Evolutionary conservation across 2,888 invertebrate genomes (phyloP).

Genomic region (Callyntrura guangdongensis): DNA sequence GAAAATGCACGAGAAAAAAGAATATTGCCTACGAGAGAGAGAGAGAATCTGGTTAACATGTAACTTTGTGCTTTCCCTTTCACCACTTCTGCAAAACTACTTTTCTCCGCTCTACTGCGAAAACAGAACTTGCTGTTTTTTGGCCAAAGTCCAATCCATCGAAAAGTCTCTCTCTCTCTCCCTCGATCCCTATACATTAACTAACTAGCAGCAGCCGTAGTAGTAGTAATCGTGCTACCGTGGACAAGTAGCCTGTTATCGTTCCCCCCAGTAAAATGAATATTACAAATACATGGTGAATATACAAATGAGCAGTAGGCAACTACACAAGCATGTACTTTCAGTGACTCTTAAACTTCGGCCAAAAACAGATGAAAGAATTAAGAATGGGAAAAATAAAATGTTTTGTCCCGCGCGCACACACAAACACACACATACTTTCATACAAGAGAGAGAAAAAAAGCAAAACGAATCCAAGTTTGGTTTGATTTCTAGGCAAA

Average conservation of each 20-base stretch:
- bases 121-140: conserved; percentile 40
- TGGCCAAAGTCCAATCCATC: conserved; percentile 66
- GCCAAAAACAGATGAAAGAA: conserved; percentile 60
- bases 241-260: neutral
- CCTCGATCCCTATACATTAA: conserved; percentile 28
- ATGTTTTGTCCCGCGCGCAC: conserved; percentile 36
- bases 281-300: neutral
- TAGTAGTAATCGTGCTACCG: neutral
- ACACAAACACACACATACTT: conserved; percentile 1
- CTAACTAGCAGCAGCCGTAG: conserved; percentile 49
- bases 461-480: neutral
- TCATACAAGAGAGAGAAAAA: neutral
- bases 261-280: neutral
- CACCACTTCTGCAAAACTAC: conserved; percentile 15
- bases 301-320: neutral
- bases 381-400: conserved; percentile 24
- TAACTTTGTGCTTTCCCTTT: conserved; percentile 34
- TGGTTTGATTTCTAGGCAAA: neutral
- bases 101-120: neutral
- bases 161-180: conserved; percentile 40
- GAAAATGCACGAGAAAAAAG: neutral
- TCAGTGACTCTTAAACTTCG: neutral
- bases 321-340: neutral
- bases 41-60: neutral
- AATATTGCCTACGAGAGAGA: neutral